Percentiles rank a stretch among this genome's conserved stretches.
Evolutionary conservation across 2,797 vertebrate genomes (phyloP).

Genomic region (Ceryle rudis): DNA sequence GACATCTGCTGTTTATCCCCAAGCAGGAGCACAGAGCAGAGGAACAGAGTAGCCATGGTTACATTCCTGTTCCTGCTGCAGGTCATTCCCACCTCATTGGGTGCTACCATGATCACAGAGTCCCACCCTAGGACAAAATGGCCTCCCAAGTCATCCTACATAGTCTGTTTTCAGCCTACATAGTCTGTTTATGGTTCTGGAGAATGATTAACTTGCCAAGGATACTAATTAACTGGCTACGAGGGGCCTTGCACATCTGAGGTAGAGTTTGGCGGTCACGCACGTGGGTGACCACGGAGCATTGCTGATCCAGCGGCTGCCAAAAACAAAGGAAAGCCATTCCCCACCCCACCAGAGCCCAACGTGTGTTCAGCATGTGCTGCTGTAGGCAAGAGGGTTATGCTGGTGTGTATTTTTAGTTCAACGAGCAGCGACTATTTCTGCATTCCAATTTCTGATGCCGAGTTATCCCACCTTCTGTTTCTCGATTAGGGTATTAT

Average conservation of each 20-base stretch:
- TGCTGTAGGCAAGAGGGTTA: slow-evolving; percentile 15
- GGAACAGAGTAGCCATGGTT: slow-evolving; percentile 52
- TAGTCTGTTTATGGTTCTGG: not conserved
- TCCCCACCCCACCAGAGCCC: not conserved
- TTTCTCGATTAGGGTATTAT: slow-evolving; percentile 44
- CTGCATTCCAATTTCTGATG: slow-evolving; percentile 22
- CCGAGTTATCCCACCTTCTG: slow-evolving; percentile 57
- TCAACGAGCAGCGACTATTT: not conserved
- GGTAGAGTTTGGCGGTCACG: not conserved
- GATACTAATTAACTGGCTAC: not conserved
- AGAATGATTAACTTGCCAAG: slow-evolving; percentile 29
- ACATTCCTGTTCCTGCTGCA: not conserved
- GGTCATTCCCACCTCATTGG: not conserved
- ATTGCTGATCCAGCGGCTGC: not conserved
- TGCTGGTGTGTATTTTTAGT: slow-evolving; percentile 61
- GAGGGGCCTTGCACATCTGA: not conserved
- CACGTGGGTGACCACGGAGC: fast-evolving
- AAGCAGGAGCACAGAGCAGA: slow-evolving; percentile 8
- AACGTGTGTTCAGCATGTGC: not conserved
- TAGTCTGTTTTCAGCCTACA: not conserved
- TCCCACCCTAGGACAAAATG: not conserved
- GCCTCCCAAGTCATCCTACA: not conserved
- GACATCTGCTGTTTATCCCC: slow-evolving; percentile 52
- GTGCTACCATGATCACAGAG: not conserved
- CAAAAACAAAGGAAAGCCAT: not conserved